Percentiles rank a stretch among this genome's conserved stretches.
Evolutionary conservation across 2,888 invertebrate species (phyloP).

Genomic region (Rhingia campestris): DNA sequence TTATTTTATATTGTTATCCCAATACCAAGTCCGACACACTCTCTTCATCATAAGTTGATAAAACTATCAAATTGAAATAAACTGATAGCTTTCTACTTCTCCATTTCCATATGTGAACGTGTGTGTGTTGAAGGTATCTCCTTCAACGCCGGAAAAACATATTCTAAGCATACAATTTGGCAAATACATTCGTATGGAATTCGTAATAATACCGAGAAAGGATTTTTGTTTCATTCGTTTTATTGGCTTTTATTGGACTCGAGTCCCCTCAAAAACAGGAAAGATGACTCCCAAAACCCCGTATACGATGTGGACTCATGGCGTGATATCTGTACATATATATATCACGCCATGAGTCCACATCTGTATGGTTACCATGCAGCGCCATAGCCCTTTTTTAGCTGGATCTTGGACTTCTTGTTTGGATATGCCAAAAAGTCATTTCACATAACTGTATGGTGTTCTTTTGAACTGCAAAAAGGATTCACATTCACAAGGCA

Average conservation of each 20-base stretch:
- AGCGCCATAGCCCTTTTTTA: background rate
- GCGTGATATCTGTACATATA: background rate
- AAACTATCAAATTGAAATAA: constrained; percentile 32
- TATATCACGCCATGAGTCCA: too few relatives aligned
- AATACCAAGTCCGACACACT: background rate
- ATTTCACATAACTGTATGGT: too few relatives aligned
- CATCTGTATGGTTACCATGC: background rate
- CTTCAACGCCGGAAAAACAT: constrained; percentile 19
- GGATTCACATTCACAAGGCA: too few relatives aligned
- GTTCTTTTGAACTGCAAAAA: too few relatives aligned
- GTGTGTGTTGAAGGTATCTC: background rate
- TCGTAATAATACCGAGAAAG: constrained; percentile 28
- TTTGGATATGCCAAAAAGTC: background rate
- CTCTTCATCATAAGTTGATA: background rate
- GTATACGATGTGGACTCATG: constrained; percentile 3
- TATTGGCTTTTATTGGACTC: constrained; percentile 20
- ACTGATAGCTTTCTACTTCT: background rate
- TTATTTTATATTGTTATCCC: background rate
- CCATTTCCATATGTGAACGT: too few relatives aligned
- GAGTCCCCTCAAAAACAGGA: constrained; percentile 11
- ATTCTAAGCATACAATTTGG: constrained; percentile 26
- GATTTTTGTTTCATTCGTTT: constrained; percentile 14
- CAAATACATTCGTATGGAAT: constrained; percentile 31
- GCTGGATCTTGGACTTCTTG: constrained; percentile 8
- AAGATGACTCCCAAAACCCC: constrained; percentile 17